Evolutionary conservation across 2,888 invertebrate genomes (phyloP), one percentile per base, ranked within the genome.

Genomic region (Cheilosia impressa): DNA sequence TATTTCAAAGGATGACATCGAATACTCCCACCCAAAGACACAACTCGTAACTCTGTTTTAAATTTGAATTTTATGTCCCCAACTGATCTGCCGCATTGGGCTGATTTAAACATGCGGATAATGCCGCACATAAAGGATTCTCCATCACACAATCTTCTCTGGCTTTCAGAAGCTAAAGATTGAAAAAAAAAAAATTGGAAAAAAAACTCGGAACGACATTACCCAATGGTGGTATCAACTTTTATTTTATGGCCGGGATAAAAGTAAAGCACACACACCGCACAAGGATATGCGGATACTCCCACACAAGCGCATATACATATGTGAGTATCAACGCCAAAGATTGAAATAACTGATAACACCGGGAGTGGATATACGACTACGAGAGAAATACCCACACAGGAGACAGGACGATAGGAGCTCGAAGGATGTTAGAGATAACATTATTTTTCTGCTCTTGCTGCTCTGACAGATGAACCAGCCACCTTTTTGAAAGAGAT

Each of bases 171-270:
- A 75, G 27, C 62, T 38, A 50, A 31, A 63, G 66, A 68, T 63
- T 78, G 63, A 43, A 55, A 62, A 58, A 52, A 58, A 52, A 65
- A 71, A 31, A n/a, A 17, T 0, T 2, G 4, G 27, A 27, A 52
- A 22, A 68, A 78, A 77, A 69, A 4, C 1, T 43, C 19, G 38
- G 52, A 79, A 84, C 63, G 83, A 79, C 79, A 65, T 79, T 75
- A 79, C 75, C 79, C 73, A 79, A 79, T 84, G 79, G 83, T 73
- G 65, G 69, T 75, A 84, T 84, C 83, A 79, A 79, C 83, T 84
- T 84, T 84, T 84, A 84, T 84, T 84, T 84, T 84, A 84, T 84
- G 53, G 80, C 80, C 58, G 19, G 75, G 84, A 80, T 84, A 55
- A 75, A 75, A 71, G 65, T 34, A 62, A 76, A 76, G 34, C 83